Conservation (phyloP, 1,140 invertebrate genomes). For the Pomacea maculata region DNA sequence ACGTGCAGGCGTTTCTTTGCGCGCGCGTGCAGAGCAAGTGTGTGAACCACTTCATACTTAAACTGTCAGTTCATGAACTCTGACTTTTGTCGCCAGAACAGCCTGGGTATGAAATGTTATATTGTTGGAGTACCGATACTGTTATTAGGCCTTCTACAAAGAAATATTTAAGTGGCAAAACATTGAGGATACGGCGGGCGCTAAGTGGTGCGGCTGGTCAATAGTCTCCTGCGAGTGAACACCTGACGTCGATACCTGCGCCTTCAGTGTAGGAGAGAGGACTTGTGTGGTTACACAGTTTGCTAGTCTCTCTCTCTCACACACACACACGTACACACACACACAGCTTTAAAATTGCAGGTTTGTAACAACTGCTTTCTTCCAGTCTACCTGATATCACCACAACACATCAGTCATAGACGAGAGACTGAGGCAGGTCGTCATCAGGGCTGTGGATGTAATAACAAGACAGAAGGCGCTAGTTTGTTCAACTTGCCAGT, state of each 20-base stretch:
- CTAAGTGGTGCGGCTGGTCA: background rate
- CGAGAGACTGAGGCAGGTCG: background rate
- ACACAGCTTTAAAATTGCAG: background rate
- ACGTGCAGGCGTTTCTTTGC: too few species aligned
- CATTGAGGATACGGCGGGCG: background rate
- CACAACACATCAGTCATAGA: too few species aligned
- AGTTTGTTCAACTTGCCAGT: background rate
- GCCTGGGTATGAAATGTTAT: too few species aligned
- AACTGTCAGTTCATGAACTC: too few species aligned
- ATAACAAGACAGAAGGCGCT: background rate
- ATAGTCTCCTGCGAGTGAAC: background rate
- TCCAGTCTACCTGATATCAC: background rate
- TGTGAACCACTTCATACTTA: too few species aligned
- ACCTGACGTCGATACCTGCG: background rate
- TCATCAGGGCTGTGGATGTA: background rate
- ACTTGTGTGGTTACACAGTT: too few species aligned
- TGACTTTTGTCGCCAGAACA: too few species aligned
- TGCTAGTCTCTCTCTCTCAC: background rate
- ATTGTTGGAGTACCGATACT: too few species aligned
- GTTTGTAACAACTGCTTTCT: background rate
- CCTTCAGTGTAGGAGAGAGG: too few species aligned
- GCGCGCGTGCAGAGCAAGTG: too few species aligned
- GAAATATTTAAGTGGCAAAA: background rate
- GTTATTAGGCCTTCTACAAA: background rate
- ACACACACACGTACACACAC: constrained; percentile 10